Conservation (phyloP, 64 coral and sea anemone species). For the Platygyra sinensis region DNA sequence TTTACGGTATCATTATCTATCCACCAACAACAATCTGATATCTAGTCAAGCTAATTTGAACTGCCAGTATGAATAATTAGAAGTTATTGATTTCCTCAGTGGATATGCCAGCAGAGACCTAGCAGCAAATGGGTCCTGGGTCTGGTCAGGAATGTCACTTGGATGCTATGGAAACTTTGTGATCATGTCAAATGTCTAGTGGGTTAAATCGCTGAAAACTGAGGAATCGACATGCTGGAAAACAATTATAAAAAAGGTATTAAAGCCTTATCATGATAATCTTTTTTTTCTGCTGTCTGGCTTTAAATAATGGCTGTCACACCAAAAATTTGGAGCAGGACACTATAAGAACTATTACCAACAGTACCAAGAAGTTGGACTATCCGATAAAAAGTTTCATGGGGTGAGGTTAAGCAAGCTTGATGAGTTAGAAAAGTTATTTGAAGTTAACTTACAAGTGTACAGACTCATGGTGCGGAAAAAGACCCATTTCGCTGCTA, state of each 20-base stretch:
- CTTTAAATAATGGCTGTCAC: not conserved
- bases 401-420: too few relatives aligned
- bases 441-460: slow-evolving; percentile 28
- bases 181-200: not conserved
- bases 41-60: not conserved
- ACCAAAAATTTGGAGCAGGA: not conserved
- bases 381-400: not conserved
- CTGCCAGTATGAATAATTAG: not conserved
- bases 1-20: not conserved
- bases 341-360: not conserved
- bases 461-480: not conserved
- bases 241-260: not conserved
- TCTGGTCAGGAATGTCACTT: not conserved
- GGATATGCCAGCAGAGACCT: not conserved
- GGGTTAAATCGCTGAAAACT: not conserved
- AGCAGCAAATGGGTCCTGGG: slow-evolving; percentile 9
- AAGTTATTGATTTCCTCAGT: not conserved
- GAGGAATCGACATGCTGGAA: not conserved
- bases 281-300: slow-evolving; percentile 20
- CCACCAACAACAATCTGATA: not conserved
- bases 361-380: not conserved
- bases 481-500: slow-evolving; percentile 13
- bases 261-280: too few relatives aligned
- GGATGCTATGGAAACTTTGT: not conserved
- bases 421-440: not conserved